Conservation (phyloP, 2,113 vertebrate species). For the Blennius ocellaris region DNA sequence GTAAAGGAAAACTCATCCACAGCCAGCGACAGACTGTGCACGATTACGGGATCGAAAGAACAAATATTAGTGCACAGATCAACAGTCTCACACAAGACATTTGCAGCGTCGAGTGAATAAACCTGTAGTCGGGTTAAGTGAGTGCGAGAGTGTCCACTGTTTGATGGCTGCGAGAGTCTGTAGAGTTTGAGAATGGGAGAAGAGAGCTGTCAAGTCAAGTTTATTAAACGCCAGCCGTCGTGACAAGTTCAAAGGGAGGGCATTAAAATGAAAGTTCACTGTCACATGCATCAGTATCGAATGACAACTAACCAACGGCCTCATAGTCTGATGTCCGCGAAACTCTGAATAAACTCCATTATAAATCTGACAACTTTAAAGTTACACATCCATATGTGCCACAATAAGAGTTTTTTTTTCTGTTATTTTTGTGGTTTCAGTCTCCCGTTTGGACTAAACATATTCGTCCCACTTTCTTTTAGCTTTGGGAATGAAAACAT, state of each 20-base stretch:
- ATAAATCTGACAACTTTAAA: neutral
- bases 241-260: conserved; percentile 55
- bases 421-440: neutral
- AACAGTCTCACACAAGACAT: conserved; percentile 6
- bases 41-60: conserved; percentile 21
- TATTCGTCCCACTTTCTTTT: neutral
- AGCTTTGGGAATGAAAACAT: neutral
- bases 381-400: neutral
- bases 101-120: conserved; percentile 39
- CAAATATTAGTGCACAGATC: conserved; percentile 28
- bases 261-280: conserved; percentile 39
- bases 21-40: conserved; percentile 25
- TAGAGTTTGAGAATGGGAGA: conserved; percentile 19
- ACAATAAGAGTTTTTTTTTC: neutral
- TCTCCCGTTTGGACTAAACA: neutral
- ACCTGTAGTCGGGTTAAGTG: conserved; percentile 56
- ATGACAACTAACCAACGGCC: conserved; percentile 33
- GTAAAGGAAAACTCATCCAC: conserved; percentile 1
- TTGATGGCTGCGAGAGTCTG: conserved; percentile 22
- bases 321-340: neutral
- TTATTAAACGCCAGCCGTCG: conserved; percentile 46
- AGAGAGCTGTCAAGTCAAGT: conserved; percentile 43
- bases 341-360: neutral
- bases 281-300: conserved; percentile 19
- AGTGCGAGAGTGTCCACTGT: conserved; percentile 23